Base-by-base conservation (phyloP, 2,888 invertebrate species). In the Polymixis flavicincta region DNA sequence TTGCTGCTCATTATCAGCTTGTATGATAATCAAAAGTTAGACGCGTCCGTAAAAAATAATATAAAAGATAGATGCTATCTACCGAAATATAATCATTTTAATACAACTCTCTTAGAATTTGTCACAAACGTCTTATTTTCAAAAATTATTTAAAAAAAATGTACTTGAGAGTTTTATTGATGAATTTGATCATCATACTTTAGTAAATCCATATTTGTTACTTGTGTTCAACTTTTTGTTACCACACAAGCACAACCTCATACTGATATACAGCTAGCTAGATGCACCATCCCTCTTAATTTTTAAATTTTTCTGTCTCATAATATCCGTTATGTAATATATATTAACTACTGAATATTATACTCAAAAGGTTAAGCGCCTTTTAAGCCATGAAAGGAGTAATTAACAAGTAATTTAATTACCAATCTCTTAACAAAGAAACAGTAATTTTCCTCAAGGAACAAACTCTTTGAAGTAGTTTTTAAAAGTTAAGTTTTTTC, bases 331-430 rank as follows among this genome's bases (percentile, higher is more conserved):
- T 55, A 8, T 1, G 54, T 55, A n/a, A 42, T n/a, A 57, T 25
- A 6, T 42, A 48, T n/a, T 11, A 13, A 37, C 22, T 25, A 13
- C 22, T 25, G 11, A 37, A 50, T 61, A 32, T 74, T 50, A 22
- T 4, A 17, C 28, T 14, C 9, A 11, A 60, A 52, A 63, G 13
- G 42, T 22, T 63, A 52, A 66, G 45, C 67, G 32, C 42, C 55
- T 28, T n/a, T 22, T 72, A 42, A 50, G 54, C 50, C 7, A 28
- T 37, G 32, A 48, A 83, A 77, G 37, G 11, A 77, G 52, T 83
- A 63, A 78, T 82, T 76, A 82, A 5, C 52, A 42, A 63, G 76
- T 67, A 67, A 63, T 63, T 52, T 78, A 82, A 67, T 76, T 61
- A 82, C 45, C 61, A 57, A 78, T 45, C 42, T 61, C 42, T 50